Evolutionary conservation across 2,113 vertebrate genomes (phyloP).

Genomic region (Mirounga angustirostris): DNA sequence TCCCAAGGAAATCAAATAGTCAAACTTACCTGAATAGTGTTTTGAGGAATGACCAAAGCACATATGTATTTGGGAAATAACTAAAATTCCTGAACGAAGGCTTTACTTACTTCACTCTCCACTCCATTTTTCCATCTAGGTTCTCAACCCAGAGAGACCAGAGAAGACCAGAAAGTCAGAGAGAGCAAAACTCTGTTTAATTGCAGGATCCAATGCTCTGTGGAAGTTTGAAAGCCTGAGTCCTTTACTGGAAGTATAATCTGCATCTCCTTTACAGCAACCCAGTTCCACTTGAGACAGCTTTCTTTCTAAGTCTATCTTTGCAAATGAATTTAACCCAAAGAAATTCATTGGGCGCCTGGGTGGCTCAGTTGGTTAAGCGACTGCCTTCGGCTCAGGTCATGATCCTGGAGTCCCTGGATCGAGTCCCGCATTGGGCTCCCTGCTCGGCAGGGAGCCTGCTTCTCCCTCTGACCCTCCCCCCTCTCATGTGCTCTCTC

Average conservation of each 20-base stretch:
- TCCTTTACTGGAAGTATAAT: neutral
- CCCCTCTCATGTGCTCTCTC: too few species aligned
- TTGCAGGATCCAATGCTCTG: neutral
- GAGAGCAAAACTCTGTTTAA: neutral
- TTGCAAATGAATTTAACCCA: constrained; percentile 64
- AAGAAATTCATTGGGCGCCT: neutral
- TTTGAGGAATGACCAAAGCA: neutral
- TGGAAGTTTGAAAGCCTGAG: constrained; percentile 20
- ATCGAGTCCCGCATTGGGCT: too few species aligned
- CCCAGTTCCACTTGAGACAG: neutral
- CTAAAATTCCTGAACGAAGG: neutral
- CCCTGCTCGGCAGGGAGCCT: too few species aligned
- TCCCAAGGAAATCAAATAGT: neutral
- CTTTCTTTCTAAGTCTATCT: constrained; percentile 41
- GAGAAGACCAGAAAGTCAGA: constrained; percentile 13
- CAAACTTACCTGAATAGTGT: neutral
- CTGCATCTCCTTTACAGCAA: neutral
- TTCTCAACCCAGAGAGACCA: neutral
- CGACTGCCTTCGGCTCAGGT: too few species aligned
- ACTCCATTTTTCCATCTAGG: neutral
- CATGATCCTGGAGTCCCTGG: too few species aligned
- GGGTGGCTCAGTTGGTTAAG: too few species aligned
- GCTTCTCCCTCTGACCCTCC: too few species aligned
- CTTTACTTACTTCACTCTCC: neutral
- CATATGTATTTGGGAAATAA: neutral